A percentile compares a stretch with the other conserved stretches of the same genome.
phyloP scores from a whole-genome alignment of 2,888 invertebrate species.

The Bombyx huttoni region DNA sequence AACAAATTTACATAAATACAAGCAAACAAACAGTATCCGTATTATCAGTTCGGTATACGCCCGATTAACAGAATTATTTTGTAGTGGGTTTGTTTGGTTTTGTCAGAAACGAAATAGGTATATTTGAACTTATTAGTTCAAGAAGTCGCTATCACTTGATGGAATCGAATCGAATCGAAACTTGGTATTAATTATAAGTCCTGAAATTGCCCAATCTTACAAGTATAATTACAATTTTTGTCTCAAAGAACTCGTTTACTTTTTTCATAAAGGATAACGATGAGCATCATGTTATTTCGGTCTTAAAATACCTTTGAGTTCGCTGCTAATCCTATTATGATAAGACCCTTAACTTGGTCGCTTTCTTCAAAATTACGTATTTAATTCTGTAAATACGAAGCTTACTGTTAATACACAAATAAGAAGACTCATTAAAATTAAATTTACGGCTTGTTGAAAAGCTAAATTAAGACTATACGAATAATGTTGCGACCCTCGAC shows the following conservation, averaged over 20 bases:
- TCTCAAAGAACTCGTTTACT: background rate
- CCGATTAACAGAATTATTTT: too few species aligned
- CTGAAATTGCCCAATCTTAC: background rate
- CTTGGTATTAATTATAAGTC: too few species aligned
- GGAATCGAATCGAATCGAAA: too few species aligned
- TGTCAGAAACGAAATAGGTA: too few species aligned
- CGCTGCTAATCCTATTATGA: background rate
- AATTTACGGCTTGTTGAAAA: conserved; percentile 10
- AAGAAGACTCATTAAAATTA: background rate
- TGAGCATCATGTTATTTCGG: background rate
- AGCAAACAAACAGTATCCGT: too few species aligned
- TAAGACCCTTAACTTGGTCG: background rate
- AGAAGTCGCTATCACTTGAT: too few species aligned
- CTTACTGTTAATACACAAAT: background rate
- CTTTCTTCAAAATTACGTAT: background rate
- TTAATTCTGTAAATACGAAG: background rate
- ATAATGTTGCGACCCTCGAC: conserved; percentile 11
- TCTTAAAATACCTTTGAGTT: background rate
- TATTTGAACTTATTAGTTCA: too few species aligned
- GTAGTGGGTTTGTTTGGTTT: too few species aligned
- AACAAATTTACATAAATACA: background rate
- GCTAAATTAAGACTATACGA: conserved; percentile 8
- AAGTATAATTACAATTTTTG: background rate
- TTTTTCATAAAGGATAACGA: background rate
- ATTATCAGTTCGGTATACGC: too few species aligned